A percentile compares a stretch with the other conserved stretches of the same genome.
phyloP scores from a whole-genome alignment of 2,113 vertebrate species.

The Phainopepla nitens region DNA sequence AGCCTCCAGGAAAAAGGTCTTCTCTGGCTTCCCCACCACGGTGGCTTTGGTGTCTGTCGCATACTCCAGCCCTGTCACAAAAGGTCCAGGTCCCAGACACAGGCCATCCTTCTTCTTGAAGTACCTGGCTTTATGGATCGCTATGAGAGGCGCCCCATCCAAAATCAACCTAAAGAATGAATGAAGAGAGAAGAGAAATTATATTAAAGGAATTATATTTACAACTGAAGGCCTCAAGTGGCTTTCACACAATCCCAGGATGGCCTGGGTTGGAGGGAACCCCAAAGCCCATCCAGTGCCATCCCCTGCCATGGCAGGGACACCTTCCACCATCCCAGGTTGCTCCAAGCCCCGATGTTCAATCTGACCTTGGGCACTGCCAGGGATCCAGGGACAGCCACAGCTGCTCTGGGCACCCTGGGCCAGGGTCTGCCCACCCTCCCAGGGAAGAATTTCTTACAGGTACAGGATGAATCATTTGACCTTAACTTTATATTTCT shows the following conservation, averaged over 20 bases:
- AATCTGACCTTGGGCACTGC: fast-evolving
- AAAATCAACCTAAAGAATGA: slow-evolving; percentile 78
- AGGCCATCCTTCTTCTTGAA: slow-evolving; percentile 90
- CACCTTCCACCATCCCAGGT: fast-evolving
- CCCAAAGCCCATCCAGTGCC: fast-evolving
- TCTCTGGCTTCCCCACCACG: slow-evolving; percentile 92
- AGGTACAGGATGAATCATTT: neutral
- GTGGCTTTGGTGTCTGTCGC: slow-evolving; percentile 82
- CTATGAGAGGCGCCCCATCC: slow-evolving; percentile 90
- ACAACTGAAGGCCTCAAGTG: neutral
- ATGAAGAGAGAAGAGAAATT: neutral
- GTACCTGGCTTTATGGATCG: slow-evolving; percentile 94
- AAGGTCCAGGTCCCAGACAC: slow-evolving; percentile 91
- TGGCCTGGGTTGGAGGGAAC: neutral
- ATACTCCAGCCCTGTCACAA: slow-evolving; percentile 88
- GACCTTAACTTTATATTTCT: neutral
- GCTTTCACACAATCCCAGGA: neutral
- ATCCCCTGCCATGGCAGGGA: neutral
- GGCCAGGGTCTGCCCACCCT: fast-evolving
- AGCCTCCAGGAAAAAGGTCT: slow-evolving; percentile 89
- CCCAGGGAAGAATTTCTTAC: neutral
- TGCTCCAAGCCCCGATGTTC: fast-evolving
- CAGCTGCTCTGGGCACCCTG: neutral
- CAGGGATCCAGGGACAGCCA: neutral
- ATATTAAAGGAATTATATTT: neutral